Evolutionary conservation across 2,797 vertebrate species (phyloP).

Genomic region (Mus spretus): DNA sequence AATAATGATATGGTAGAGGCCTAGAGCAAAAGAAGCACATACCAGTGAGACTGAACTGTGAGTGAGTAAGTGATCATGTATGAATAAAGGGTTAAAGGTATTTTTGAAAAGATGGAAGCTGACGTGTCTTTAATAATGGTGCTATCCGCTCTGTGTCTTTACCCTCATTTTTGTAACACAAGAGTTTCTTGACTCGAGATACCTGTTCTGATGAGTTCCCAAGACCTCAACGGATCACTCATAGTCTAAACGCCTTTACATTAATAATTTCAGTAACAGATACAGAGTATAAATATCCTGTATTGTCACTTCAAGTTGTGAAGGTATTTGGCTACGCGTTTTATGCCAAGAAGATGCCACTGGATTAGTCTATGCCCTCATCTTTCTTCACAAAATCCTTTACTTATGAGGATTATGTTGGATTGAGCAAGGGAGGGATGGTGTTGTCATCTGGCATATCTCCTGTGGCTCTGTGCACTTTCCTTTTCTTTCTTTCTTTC

Average conservation of each 20-base stretch:
- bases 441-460: not conserved
- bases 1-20: slow-evolving; percentile 51
- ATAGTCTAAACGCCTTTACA: not conserved
- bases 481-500: too few species aligned
- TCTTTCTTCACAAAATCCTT: slow-evolving; percentile 48
- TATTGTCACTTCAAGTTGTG: slow-evolving; percentile 10
- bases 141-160: not conserved
- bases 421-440: not conserved
- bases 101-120: slow-evolving; percentile 40
- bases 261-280: slow-evolving; percentile 8
- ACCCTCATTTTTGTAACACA: not conserved
- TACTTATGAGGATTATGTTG: not conserved
- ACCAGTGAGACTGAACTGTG: slow-evolving; percentile 57
- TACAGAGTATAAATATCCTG: not conserved
- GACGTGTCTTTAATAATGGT: slow-evolving; percentile 10
- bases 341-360: not conserved
- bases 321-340: not conserved
- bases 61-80: not conserved
- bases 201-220: not conserved
- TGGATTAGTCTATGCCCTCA: not conserved
- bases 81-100: not conserved
- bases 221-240: not conserved
- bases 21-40: slow-evolving; percentile 31
- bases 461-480: not conserved
- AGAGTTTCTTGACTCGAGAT: not conserved